These are phyloP conservation scores for Riparia riparia DNA, from an alignment of 2,113 vertebrate genomes.

Conservation along the genomic window DNA sequence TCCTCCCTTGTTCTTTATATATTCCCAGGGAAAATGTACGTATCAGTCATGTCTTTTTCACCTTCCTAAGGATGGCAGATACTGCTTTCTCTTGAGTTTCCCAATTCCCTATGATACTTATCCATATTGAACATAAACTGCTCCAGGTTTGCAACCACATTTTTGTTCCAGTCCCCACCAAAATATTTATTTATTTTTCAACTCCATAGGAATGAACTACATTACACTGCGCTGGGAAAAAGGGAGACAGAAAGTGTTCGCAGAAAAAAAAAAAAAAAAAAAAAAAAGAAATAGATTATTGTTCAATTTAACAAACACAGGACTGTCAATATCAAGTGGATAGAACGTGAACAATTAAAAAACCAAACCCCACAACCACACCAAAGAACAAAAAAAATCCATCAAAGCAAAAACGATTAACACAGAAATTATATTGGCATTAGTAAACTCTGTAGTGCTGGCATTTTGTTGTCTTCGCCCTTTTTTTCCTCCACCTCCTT, in stretches of 20 bases:
- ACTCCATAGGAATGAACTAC: background rate
- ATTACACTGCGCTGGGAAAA: background rate
- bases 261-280: background rate
- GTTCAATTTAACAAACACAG: background rate
- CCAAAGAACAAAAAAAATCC: background rate
- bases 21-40: background rate
- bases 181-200: background rate
- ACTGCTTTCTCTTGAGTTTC: background rate
- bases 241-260: background rate
- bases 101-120: accelerated
- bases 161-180: background rate
- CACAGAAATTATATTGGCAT: background rate
- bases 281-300: background rate
- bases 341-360: background rate
- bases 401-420: background rate
- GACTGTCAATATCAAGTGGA: background rate
- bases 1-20: background rate
- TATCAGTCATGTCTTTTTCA: background rate
- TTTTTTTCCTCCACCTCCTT: background rate
- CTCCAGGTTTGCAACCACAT: background rate
- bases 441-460: background rate
- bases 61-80: background rate
- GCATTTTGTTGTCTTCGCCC: accelerated
- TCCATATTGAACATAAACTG: background rate
- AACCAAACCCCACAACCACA: too few relatives aligned